These are phyloP conservation scores for Hetaerina titia DNA, from an alignment of 2,888 invertebrate genomes.

Conservation along the genomic window DNA sequence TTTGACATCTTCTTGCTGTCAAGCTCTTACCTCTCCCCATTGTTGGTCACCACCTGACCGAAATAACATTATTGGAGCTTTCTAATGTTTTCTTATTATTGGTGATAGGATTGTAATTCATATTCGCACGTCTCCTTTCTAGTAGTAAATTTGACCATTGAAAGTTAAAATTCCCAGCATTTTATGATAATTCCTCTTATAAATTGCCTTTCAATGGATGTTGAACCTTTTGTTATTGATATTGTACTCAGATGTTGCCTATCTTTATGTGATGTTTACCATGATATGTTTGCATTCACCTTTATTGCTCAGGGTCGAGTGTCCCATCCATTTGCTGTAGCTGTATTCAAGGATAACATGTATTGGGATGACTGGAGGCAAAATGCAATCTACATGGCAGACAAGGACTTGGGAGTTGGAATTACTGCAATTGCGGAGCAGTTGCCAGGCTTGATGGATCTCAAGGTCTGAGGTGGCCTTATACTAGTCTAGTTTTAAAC, in stretches of 20 bases:
- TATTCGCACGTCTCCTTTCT: no score
- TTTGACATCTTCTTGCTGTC: no score
- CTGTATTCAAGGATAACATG: constrained; percentile 90
- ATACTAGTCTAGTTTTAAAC: not conserved
- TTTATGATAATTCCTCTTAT: no score
- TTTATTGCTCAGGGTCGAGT: constrained; percentile 79
- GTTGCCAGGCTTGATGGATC: constrained; percentile 87
- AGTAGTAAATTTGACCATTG: no score
- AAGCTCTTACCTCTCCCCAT: no score
- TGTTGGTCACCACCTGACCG: no score
- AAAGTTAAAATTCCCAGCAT: no score
- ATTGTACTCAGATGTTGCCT: not conserved
- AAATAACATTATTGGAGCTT: no score
- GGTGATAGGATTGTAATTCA: no score
- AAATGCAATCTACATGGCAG: constrained; percentile 87
- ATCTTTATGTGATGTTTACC: not conserved
- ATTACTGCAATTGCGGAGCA: constrained; percentile 82
- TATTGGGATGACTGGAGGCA: constrained; percentile 95
- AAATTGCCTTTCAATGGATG: no score
- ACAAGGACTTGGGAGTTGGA: constrained; percentile 86
- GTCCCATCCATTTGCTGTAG: constrained; percentile 92
- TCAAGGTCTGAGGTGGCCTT: constrained; percentile 79
- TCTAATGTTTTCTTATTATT: no score
- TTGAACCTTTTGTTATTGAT: not conserved
- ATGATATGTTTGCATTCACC: not conserved